Conservation (phyloP, 2,113 vertebrate genomes). For the Verasper variegatus region DNA sequence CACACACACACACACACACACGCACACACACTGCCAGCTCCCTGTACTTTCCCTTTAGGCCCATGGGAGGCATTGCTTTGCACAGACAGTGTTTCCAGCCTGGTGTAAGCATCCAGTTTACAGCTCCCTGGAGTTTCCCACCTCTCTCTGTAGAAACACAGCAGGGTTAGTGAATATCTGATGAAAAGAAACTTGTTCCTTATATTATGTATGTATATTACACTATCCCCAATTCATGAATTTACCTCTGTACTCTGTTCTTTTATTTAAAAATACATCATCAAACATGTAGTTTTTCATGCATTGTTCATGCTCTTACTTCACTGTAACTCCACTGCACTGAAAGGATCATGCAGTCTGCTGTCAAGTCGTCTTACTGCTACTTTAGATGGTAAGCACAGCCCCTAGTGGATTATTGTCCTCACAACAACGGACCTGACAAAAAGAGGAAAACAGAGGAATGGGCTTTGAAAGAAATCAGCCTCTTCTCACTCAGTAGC, state of each 20-base stretch:
- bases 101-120: conserved; percentile 26
- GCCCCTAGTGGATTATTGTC: conserved; percentile 76
- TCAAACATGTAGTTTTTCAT: conserved; percentile 16
- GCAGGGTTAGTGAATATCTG: not conserved
- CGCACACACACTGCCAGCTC: conserved; percentile 18
- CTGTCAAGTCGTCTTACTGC: not conserved
- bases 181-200: not conserved
- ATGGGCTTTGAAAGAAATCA: conserved; percentile 41
- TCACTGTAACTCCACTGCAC: not conserved
- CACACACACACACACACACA: conserved; percentile 4
- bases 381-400: conserved; percentile 58
- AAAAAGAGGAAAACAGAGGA: conserved; percentile 4
- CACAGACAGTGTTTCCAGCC: conserved; percentile 38
- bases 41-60: conserved; percentile 32
- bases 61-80: conserved; percentile 37
- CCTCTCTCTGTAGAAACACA: not conserved
- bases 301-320: not conserved
- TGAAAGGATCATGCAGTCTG: not conserved
- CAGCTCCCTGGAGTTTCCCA: conserved; percentile 7
- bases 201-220: conserved; percentile 24
- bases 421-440: conserved; percentile 58
- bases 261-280: not conserved
- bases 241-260: not conserved
- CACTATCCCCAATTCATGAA: conserved; percentile 16
- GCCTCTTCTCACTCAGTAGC: conserved; percentile 22